Percentiles rank a stretch among this genome's conserved stretches.
These are phyloP conservation scores for Cranoglanis bouderius DNA, from an alignment of 2,113 vertebrate genomes.

Conservation along the genomic window DNA sequence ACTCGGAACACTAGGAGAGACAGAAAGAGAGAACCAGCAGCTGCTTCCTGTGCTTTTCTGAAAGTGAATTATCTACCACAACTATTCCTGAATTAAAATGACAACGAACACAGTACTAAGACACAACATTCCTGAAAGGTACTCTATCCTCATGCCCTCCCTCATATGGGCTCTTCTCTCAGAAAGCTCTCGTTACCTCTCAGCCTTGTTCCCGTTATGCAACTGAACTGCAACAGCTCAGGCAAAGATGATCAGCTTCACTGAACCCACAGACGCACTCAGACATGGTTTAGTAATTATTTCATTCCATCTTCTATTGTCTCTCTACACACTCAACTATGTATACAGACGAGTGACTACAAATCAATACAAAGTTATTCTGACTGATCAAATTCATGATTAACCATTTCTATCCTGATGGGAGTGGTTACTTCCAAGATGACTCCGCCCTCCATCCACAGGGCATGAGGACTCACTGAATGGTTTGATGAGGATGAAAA, in stretches of 20 bases:
- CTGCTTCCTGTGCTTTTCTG: neutral
- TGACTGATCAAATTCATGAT: too few species aligned
- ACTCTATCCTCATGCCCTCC: neutral
- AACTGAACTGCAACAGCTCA: conserved; percentile 4
- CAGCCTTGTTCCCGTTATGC: conserved; percentile 7
- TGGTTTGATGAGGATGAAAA: neutral
- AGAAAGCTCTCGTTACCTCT: conserved; percentile 6
- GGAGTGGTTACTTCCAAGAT: neutral
- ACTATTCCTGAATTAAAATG: conserved; percentile 38
- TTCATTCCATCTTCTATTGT: neutral
- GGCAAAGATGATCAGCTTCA: conserved; percentile 28
- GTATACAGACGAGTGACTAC: neutral
- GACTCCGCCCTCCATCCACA: neutral
- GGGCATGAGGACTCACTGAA: neutral
- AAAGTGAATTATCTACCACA: conserved; percentile 8
- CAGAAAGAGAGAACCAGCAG: neutral
- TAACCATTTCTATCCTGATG: neutral
- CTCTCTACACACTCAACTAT: neutral
- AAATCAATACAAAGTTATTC: neutral
- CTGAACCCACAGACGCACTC: conserved; percentile 13
- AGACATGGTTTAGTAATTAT: neutral
- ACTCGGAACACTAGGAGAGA: neutral
- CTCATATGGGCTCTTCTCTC: neutral
- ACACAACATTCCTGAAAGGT: conserved; percentile 44
- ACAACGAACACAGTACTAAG: conserved; percentile 40